Percentiles rank a stretch among this genome's conserved stretches.
phyloP scores from a whole-genome alignment of 2,797 vertebrate species.

The Thaleichthys pacificus region DNA sequence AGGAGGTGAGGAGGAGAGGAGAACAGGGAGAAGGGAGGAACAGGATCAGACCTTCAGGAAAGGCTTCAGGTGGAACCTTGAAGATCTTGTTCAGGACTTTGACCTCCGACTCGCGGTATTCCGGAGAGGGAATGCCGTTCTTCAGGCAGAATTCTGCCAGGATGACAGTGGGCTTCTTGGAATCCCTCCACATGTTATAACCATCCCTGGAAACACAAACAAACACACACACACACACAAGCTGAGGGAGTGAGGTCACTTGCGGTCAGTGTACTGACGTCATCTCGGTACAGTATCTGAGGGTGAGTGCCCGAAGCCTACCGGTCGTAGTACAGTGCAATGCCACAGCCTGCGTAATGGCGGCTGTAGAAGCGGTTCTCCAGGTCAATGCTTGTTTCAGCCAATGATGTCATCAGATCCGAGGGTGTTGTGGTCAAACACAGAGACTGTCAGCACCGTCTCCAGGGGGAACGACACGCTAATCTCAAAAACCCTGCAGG shows the following conservation, averaged over 20 bases:
- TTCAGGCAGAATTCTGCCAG: conserved; percentile 87
- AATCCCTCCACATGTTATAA: conserved; percentile 89
- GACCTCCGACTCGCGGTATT: conserved; percentile 82
- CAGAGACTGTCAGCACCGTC: conserved; percentile 80
- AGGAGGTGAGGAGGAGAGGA: no score
- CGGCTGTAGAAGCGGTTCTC: conserved; percentile 95
- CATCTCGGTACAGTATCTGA: not conserved
- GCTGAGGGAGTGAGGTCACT: conserved; percentile 1
- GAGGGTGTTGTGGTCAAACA: conserved; percentile 89
- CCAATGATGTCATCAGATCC: conserved; percentile 90
- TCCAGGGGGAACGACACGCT: conserved; percentile 88
- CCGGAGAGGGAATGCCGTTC: conserved; percentile 78
- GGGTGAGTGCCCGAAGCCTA: conserved; percentile 39
- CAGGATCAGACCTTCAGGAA: conserved; percentile 80
- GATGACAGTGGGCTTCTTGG: conserved; percentile 84
- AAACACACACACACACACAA: conserved; percentile 6
- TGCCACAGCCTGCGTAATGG: conserved; percentile 86
- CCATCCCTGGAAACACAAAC: conserved; percentile 73
- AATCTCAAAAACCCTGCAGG: conserved; percentile 86
- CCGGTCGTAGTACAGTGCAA: conserved; percentile 84
- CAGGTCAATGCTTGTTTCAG: conserved; percentile 87
- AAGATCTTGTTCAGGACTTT: conserved; percentile 95
- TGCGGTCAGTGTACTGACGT: not conserved
- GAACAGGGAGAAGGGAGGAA: not conserved
- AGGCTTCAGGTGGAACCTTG: conserved; percentile 81